Evolutionary conservation across 1,140 invertebrate genomes (phyloP).

Genomic region (Drosophila mojavensis): DNA sequence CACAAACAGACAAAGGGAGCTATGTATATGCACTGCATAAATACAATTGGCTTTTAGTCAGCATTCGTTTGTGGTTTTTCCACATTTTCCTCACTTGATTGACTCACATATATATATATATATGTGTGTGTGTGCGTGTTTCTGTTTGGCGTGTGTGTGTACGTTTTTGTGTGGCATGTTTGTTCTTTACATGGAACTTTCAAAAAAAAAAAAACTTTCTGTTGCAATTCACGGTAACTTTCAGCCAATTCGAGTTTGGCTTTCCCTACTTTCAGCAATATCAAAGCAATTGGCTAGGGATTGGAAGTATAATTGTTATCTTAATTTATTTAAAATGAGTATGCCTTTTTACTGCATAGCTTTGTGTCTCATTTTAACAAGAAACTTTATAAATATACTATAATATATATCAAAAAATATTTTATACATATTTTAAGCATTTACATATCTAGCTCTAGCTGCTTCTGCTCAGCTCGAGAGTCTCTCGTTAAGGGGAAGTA

Average conservation of each 20-base stretch:
- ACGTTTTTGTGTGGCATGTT: conserved; percentile 16
- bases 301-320: too few species aligned
- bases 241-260: neutral
- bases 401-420: too few species aligned
- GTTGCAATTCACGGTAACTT: conserved; percentile 12
- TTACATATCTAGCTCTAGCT: too few species aligned
- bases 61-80: conserved; percentile 8
- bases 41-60: conserved; percentile 65
- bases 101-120: conserved; percentile 1
- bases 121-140: conserved; percentile 7
- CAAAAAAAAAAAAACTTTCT: conserved; percentile 60
- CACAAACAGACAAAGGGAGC: conserved; percentile 3
- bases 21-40: conserved; percentile 51
- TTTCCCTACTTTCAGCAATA: neutral
- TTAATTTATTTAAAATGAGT: too few species aligned
- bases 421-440: too few species aligned
- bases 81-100: conserved; percentile 18
- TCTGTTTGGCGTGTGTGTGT: neutral
- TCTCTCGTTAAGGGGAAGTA: neutral
- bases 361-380: too few species aligned
- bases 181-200: too few species aligned
- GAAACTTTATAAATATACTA: too few species aligned
- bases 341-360: too few species aligned
- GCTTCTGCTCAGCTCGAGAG: neutral
- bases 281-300: neutral